Evolutionary conservation across 2,113 vertebrate genomes (phyloP), one percentile per base, ranked within the genome.

Genomic region (Mellivora capensis): DNA sequence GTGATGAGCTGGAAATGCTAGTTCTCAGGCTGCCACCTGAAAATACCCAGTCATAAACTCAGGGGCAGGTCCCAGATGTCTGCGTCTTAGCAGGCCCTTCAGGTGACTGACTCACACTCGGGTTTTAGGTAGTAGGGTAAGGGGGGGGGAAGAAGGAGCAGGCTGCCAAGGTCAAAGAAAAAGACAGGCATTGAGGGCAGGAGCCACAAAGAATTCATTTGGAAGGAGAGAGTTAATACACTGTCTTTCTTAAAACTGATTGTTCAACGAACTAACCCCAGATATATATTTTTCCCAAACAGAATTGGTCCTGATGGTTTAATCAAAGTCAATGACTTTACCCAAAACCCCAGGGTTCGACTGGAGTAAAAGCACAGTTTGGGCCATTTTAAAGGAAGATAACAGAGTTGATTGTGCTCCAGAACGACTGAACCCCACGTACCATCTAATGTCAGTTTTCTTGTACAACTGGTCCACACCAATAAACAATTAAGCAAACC

Each of bases 251-350:
- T 93, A 76, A 84, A 37, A 54, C 34, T 71, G 42, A 72, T 42
- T 77, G 27, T 49, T 92, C 69, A 86, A 49, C 14, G 23, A 91
- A 83, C 90, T 97, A 96, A 97, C 79, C 54, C 59, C 72, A 37
- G 49, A 47, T 37, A 62, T 81, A 21, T 94, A 5, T 97, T 97
- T 98, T 95, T 96, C 79, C 88, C 88, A 87, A 94, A 97, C 98
- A 98, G 98, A 93, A 98, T 98, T 96, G 98, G 98, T 87, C 98
- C 98, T 74, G 98, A 99, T 96, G 98, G 98, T 67, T 94, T 98
- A 96, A 98, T 99, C 98, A 98, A 97, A 91, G 98, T 99, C 96
- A 98, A 87, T 85, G 98, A 99, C 96, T 99, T 98, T 97, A 98
- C 96, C 94, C 98, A 98, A 97, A 98, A 98, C 81, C 98, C 96